phyloP scores from a whole-genome alignment of 2,888 invertebrate genomes.

The Limnephilus lunatus region DNA sequence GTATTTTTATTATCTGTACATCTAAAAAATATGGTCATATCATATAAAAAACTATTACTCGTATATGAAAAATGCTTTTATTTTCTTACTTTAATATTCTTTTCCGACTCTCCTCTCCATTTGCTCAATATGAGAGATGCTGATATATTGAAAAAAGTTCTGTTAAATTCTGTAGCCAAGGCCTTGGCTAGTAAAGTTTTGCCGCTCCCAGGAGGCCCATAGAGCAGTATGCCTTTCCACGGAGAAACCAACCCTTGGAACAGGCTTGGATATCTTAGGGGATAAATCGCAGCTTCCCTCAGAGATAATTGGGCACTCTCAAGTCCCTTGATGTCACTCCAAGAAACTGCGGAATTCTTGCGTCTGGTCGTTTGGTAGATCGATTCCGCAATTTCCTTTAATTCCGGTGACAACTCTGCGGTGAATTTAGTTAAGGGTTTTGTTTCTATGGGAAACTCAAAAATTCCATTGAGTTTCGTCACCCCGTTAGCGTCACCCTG shows the following conservation, averaged over 20 bases:
- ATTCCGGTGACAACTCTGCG: slow-evolving; percentile 75
- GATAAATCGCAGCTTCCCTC: slow-evolving; percentile 92
- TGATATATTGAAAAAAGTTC: slow-evolving; percentile 93
- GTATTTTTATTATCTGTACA: too few species aligned
- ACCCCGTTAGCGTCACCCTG: slow-evolving; percentile 6
- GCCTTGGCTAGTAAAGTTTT: slow-evolving; percentile 95
- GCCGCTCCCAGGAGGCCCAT: slow-evolving; percentile 85
- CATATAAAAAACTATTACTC: too few species aligned
- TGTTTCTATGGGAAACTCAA: slow-evolving; percentile 39
- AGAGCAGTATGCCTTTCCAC: slow-evolving; percentile 87
- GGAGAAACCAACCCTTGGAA: slow-evolving; percentile 84
- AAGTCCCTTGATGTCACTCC: slow-evolving; percentile 87
- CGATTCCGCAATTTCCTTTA: slow-evolving; percentile 81
- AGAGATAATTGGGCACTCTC: slow-evolving; percentile 85
- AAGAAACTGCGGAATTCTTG: slow-evolving; percentile 82
- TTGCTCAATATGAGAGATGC: slow-evolving; percentile 94
- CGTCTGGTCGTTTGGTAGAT: slow-evolving; percentile 81
- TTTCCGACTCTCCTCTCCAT: slow-evolving; percentile 97
- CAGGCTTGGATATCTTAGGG: slow-evolving; percentile 82
- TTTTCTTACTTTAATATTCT: slow-evolving; percentile 85
- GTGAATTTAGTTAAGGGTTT: slow-evolving; percentile 70
- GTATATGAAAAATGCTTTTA: not conserved
- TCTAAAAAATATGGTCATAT: too few species aligned
- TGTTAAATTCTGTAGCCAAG: slow-evolving; percentile 87
- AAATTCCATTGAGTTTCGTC: not conserved